phyloP scores from a whole-genome alignment of 2,797 vertebrate species.

The Holocentrus rufus region DNA sequence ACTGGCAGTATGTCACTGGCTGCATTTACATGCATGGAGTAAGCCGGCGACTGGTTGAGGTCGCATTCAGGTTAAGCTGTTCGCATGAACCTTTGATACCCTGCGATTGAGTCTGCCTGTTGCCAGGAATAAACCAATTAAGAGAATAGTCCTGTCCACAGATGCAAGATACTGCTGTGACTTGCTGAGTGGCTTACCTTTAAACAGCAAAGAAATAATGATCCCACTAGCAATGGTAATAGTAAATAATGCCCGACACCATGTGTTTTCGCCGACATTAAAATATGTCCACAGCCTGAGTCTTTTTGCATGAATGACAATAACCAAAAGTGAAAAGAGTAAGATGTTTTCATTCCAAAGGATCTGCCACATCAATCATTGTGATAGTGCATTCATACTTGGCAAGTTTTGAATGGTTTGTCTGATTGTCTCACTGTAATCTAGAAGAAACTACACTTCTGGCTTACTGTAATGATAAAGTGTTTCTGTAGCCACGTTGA shows the following conservation, averaged over 20 bases:
- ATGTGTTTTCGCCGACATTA: constrained; percentile 1
- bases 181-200: constrained; percentile 12
- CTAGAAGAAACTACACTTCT: constrained; percentile 33
- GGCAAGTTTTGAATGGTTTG: constrained; percentile 37
- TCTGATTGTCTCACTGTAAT: constrained; percentile 29
- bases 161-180: constrained; percentile 11
- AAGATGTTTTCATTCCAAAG: not conserved
- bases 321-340: constrained; percentile 21
- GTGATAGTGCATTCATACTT: not conserved
- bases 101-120: constrained; percentile 6
- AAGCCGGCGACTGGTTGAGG: constrained; percentile 18
- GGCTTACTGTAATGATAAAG: not conserved
- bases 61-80: constrained; percentile 34
- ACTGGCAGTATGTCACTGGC: constrained; percentile 27
- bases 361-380: constrained; percentile 33
- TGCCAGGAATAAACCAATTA: constrained; percentile 46
- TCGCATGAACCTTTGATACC: constrained; percentile 19
- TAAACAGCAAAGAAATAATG: constrained; percentile 32
- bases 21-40: constrained; percentile 2
- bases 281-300: not conserved
- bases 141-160: not conserved
- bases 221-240: constrained; percentile 25
- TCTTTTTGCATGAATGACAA: constrained; percentile 38
- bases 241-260: too few relatives aligned
- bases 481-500: not conserved